phyloP scores from a whole-genome alignment of 2,888 invertebrate genomes.

The Ochropleura plecta region DNA sequence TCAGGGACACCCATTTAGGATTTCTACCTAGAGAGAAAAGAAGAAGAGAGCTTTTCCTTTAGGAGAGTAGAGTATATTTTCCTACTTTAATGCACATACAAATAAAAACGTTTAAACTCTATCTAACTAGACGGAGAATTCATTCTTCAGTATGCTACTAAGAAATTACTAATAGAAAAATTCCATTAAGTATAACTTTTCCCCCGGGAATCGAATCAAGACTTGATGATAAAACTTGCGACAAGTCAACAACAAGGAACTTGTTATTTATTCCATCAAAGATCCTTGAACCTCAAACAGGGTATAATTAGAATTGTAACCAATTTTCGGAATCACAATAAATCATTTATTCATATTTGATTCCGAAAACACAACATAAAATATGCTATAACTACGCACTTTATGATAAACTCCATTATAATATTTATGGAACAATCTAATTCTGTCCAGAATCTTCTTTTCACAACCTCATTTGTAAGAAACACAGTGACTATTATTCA shows the following conservation, averaged over 20 bases:
- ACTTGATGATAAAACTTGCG: neutral
- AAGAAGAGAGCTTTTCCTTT: too few species aligned
- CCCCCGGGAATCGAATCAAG: too few species aligned
- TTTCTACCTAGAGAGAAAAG: too few species aligned
- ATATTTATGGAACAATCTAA: neutral
- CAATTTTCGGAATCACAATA: neutral
- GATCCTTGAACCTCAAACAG: neutral
- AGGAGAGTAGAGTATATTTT: too few species aligned
- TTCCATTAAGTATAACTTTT: too few species aligned
- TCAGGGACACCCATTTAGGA: too few species aligned
- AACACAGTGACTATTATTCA: constrained; percentile 15
- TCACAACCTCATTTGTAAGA: constrained; percentile 16
- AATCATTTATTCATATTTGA: neutral
- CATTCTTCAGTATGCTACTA: too few species aligned
- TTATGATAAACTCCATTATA: neutral
- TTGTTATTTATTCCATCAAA: neutral
- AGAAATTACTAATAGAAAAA: too few species aligned
- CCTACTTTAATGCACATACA: too few species aligned
- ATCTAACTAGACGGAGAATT: too few species aligned
- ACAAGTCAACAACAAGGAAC: neutral
- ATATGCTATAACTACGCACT: neutral
- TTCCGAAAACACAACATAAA: neutral
- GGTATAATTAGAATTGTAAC: too few species aligned
- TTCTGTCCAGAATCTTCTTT: neutral
- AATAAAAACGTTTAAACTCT: too few species aligned